Conservation (phyloP, 2,113 vertebrate species). For the Semicossyphus pulcher region DNA sequence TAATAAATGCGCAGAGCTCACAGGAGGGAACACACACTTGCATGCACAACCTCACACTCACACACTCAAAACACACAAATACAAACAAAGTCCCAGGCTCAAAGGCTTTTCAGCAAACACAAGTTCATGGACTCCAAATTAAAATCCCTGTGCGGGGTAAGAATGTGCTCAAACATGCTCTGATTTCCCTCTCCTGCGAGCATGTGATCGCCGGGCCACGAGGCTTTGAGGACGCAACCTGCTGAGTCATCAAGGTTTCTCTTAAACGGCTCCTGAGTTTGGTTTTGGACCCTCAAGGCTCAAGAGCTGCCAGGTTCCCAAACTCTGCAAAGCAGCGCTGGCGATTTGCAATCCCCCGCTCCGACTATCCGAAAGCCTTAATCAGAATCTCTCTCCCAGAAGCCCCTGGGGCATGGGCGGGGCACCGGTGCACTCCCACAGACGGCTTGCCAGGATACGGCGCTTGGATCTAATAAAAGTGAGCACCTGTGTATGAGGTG, state of each 20-base stretch:
- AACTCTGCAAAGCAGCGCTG: conserved; percentile 65
- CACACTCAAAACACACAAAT: conserved; percentile 40
- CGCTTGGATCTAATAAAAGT: conserved; percentile 66
- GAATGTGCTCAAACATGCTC: conserved; percentile 46
- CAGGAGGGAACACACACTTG: conserved; percentile 42
- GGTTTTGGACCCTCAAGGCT: conserved; percentile 56
- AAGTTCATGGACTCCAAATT: conserved; percentile 53
- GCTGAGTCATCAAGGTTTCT: conserved; percentile 76
- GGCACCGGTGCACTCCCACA: conserved; percentile 57
- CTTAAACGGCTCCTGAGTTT: conserved; percentile 42
- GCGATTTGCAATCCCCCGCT: conserved; percentile 70
- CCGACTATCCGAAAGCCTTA: conserved; percentile 60
- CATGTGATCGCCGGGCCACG: conserved; percentile 22
- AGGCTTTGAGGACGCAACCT: conserved; percentile 27
- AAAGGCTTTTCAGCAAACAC: conserved; percentile 53
- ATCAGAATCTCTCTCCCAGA: conserved; percentile 73
- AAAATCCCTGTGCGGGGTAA: conserved; percentile 41
- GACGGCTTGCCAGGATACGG: conserved; percentile 74
- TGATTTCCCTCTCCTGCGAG: conserved; percentile 43
- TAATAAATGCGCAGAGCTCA: conserved; percentile 72
- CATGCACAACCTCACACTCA: conserved; percentile 30
- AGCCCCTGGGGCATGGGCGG: conserved; percentile 61
- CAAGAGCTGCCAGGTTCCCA: conserved; percentile 64
- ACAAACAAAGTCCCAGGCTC: conserved; percentile 61
- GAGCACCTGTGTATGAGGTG: conserved; percentile 69